phyloP scores from a whole-genome alignment of 2,888 invertebrate genomes.

The Orthosia incerta region DNA sequence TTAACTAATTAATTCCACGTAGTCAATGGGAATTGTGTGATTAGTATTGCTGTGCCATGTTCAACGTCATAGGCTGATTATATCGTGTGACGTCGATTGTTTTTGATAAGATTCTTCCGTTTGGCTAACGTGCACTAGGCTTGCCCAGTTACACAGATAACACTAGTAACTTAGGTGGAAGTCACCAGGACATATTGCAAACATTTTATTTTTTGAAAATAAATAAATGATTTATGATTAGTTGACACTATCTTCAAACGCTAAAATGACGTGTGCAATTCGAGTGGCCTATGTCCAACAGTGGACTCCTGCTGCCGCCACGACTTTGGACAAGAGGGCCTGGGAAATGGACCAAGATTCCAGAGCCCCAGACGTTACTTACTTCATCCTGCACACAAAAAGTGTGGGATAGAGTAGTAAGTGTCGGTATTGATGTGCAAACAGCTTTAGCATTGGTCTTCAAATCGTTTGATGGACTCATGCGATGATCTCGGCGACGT shows the following conservation, averaged over 20 bases:
- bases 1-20: background rate
- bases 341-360: no score
- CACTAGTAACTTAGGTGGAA: background rate
- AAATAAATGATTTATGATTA: no score
- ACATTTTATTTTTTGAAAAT: no score
- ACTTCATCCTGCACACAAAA: no score
- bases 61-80: background rate
- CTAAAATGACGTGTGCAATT: background rate
- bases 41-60: background rate
- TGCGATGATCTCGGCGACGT: background rate
- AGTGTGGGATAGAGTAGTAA: no score
- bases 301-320: background rate
- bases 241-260: background rate
- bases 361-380: no score
- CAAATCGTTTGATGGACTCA: background rate
- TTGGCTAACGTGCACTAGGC: background rate
- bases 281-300: background rate
- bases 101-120: background rate
- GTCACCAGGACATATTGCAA: background rate
- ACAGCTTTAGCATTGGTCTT: slow-evolving; percentile 1
- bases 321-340: no score
- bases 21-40: background rate
- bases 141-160: slow-evolving; percentile 21
- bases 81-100: background rate
- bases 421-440: no score